Evolutionary conservation across 1,140 invertebrate genomes (phyloP), one percentile per base, ranked within the genome.

Genomic region (Papilio dardanus): DNA sequence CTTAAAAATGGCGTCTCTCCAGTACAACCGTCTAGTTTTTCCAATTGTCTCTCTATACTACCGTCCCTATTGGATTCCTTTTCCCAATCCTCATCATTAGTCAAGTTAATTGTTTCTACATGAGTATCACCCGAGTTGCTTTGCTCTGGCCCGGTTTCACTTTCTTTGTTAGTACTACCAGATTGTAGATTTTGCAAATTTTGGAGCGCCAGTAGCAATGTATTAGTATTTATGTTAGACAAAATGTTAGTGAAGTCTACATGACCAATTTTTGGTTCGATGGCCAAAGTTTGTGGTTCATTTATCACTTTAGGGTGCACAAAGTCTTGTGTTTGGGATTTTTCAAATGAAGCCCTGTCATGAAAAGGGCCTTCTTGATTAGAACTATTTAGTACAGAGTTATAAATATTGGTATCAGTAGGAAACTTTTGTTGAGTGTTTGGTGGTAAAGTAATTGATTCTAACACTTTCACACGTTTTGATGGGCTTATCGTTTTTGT

Each of bases 61-160:
- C 88, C 89, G 46, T 89, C 90, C 79, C 81, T 77, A 62, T 91
- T 85, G n/a, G 90, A 89, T 78, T 93, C 92, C 74, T 87, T 88
- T 73, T 93, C 92, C 92, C 92, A 93, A 19, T 92, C 91, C 78
- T 92, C 92, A 69, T 92, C 92, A 83, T 92, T 93, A 37, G 87
- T 91, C 35, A 93, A 79, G 77, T 93, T 93, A 58, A 93, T 92
- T n/a, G 90, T 91, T 85, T 92, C 91, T 1, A 92, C 79, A 35
- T 77, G 62, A 71, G 78, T 66, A 65, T 77, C 66, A 58, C 74
- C 75, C 8, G 65, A 30, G 71, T 74, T 74, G 5, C 82, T 54
- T 50, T 76, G 71, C 75, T 77, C 67, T 50, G 30, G 40, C 30
- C 3, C 77, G 40, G 76, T 35, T 24, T 79, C 76, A 66, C 77